Percentiles rank a stretch among this genome's conserved stretches.
Evolutionary conservation across 1,140 invertebrate genomes (phyloP).

Genomic region (Drosophila athabasca): DNA sequence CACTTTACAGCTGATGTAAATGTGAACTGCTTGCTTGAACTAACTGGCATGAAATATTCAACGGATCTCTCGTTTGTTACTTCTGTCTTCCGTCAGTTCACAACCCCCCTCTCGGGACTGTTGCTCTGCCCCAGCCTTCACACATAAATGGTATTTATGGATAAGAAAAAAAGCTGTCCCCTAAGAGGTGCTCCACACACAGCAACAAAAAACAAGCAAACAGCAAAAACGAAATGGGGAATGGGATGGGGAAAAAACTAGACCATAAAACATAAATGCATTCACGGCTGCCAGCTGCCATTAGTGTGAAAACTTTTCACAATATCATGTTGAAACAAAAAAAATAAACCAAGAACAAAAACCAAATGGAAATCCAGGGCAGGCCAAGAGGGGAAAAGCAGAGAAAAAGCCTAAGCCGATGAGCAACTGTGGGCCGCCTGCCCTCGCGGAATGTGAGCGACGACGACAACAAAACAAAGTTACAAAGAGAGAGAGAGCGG

Average conservation of each 20-base stretch:
- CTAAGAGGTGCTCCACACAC: conserved; percentile 33
- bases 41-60: no score
- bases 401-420: conserved; percentile 38
- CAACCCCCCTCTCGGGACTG: neutral
- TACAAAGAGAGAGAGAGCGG: no score
- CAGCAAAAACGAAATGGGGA: neutral
- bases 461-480: conserved; percentile 24
- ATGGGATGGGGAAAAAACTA: conserved; percentile 44
- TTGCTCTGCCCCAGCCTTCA: conserved; percentile 25
- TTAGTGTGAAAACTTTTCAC: conserved; percentile 54
- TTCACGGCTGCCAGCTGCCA: conserved; percentile 57
- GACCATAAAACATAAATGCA: conserved; percentile 73
- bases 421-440: conserved; percentile 21
- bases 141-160: conserved; percentile 29
- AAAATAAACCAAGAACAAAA: conserved; percentile 18
- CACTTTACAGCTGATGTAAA: no score
- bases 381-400: conserved; percentile 41
- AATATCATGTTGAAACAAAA: conserved; percentile 37
- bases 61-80: no score
- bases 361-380: conserved; percentile 62
- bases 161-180: conserved; percentile 49
- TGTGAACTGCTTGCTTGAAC: no score
- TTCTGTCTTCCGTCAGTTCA: neutral
- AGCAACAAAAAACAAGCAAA: neutral
- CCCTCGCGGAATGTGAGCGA: conserved; percentile 28